Evolutionary conservation across 2,797 vertebrate genomes (phyloP), one percentile per base, ranked within the genome.

Genomic region (Enteromius fasciolatus): DNA sequence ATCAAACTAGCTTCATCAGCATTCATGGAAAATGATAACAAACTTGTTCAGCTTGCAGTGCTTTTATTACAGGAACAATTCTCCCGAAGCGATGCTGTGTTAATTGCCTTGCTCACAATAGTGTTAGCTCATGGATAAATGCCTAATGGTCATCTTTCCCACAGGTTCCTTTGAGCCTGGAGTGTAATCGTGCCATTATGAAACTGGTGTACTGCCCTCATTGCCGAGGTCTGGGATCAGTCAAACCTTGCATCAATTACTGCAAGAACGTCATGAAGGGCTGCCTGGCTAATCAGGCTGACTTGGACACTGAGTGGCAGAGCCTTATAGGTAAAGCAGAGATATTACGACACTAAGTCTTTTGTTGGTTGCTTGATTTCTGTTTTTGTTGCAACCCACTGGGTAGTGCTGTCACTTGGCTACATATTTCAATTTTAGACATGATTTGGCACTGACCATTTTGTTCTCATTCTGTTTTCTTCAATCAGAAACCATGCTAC

Each of bases 261-360:
- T 99, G 98, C 94, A 95, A 91, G 72, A 99, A 99, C 0, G 96
- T 99, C 68, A 95, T 99, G 88, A 99, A 98, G 90, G 98, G 98
- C 86, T 99, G 98, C 87, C 94, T 99, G 84, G 97, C 98, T 92
- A 99, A 99, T 94, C 97, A 99, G 92, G 98, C 98, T 0, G 98
- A 99, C 92, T 95, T 99, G 82, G 95, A 96, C 91, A 95, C 97
- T 0, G 98, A 99, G 90, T 99, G 98, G 98, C 96, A 94, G 90
- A 97, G 97, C 90, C 94, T 99, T 44, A 94, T 97, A 90, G 97
- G 98, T 99, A 92, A 95, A 95, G 78, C 28, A 41, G 46, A 61
- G 11, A 48, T 7, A 15, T 23, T 36, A 18, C 6, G 15, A 28
- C 15, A 2, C n/a, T 25, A 41, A 6, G 33, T 17, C 7, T 39